Base-by-base conservation (phyloP, 2,113 vertebrate genomes). In the Cranoglanis bouderius region DNA sequence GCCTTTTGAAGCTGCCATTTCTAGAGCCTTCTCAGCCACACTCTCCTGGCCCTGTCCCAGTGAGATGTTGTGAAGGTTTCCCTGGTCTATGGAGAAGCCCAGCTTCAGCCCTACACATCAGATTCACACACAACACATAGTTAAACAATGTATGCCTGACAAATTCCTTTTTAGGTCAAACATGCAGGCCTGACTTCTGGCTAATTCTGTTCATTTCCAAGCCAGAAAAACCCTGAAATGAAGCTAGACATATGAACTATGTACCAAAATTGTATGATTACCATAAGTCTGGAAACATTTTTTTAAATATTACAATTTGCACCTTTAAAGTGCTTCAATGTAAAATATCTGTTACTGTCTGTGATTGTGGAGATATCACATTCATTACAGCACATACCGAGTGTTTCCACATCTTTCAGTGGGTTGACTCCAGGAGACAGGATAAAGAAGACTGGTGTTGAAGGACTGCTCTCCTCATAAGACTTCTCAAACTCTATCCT, bases 11-110 rank as follows among this genome's bases (percentile, higher is more conserved):
- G 94, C 95, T 89, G 96, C 94, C 43, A 93, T 96, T 88, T 92
- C 88, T 46, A 97, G 82, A 1, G 91, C 90, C 75, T 87, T 91
- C 89, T 97, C 95, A 70, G 96, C 96, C 63, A 95, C 92, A 4
- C 88, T 90, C 92, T 97, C 96, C 92, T 96, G 96, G 1, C 96
- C 96, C 93, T 97, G 96, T 90, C 96, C 96, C 90, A 97, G 92
- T 82, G 95, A 97, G 70, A 96, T 92, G 26, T 96, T 97, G 92
- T 94, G 94, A 90, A 98, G 94, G 90, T 96, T 98, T 89, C 95
- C 96, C 16, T 92, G 94, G 24, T 96, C 95, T 16, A 93, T 92
- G 16, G 95, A 95, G 88, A 97, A 97, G 12, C 95, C 96, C 77
- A 97, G 92, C 89, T 95, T 97, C 92, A 95, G 93, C 82, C 97